A percentile compares a stretch with the other conserved stretches of the same genome.
These are phyloP conservation scores for Chiridota heheva DNA, from an alignment of 35 echinoderm and acorn worm species.

Conservation along the genomic window DNA sequence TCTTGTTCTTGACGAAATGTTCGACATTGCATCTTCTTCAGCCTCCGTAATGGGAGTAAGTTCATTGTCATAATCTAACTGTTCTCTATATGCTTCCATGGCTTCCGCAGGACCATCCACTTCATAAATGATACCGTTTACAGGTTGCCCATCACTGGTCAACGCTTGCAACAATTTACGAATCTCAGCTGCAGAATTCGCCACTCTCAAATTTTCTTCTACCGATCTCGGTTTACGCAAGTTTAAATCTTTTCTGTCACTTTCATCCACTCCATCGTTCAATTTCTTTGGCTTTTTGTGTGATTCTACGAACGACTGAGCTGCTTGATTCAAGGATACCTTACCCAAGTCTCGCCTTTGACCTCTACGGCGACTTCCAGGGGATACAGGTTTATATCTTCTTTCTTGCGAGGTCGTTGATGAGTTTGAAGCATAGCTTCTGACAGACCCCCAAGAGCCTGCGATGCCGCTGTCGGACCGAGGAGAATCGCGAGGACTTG, in stretches of 20 bases:
- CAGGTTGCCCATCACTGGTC: slow-evolving; percentile 23
- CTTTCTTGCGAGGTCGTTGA: no score
- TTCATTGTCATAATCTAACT: slow-evolving; percentile 48
- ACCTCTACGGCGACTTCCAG: no score
- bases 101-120: not conserved
- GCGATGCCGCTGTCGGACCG: no score
- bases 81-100: slow-evolving; percentile 42
- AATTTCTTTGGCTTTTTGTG: not conserved
- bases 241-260: slow-evolving; percentile 11
- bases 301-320: slow-evolving; percentile 31
- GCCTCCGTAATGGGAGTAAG: slow-evolving; percentile 35
- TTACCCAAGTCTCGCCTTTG: no score
- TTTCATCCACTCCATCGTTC: not conserved
- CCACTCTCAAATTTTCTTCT: not conserved
- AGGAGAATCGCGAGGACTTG: no score
- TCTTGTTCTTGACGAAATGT: slow-evolving; percentile 10
- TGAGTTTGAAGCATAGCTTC: no score
- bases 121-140: slow-evolving; percentile 23
- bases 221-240: not conserved
- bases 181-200: slow-evolving; percentile 27
- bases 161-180: slow-evolving; percentile 15
- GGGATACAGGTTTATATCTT: no score
- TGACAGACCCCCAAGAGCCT: no score
- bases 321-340: slow-evolving; percentile 21
- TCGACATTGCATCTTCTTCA: slow-evolving; percentile 32